These are phyloP conservation scores for Leptinotarsa peninsularis DNA, from an alignment of 2,888 invertebrate species.

Conservation along the genomic window DNA sequence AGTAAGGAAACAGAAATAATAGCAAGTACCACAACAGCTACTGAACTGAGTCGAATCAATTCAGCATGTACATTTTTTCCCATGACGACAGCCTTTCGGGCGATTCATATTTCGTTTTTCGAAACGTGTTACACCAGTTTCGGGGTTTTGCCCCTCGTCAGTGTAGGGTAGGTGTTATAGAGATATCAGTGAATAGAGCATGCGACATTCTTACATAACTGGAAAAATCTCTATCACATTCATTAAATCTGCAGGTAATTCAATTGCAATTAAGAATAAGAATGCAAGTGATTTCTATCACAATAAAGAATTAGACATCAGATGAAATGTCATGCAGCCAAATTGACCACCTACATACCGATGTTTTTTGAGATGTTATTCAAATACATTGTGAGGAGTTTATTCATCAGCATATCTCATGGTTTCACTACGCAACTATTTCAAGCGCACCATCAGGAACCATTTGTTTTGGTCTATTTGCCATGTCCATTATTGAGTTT, in stretches of 20 bases:
- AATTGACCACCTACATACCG: background rate
- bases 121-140: background rate
- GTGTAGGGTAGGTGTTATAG: background rate
- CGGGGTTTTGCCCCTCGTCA: background rate
- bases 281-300: background rate
- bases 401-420: background rate
- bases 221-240: background rate
- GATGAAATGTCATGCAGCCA: background rate
- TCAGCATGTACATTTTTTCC: too few relatives aligned
- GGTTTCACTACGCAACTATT: background rate
- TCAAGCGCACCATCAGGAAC: background rate
- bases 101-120: too few relatives aligned
- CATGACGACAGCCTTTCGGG: too few relatives aligned
- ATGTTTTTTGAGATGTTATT: background rate
- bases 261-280: background rate
- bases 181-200: conserved; percentile 2
- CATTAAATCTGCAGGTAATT: background rate
- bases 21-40: too few relatives aligned
- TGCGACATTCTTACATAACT: background rate
- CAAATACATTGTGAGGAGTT: background rate
- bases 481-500: background rate
- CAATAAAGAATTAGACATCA: background rate
- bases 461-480: background rate
- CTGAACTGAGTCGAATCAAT: too few relatives aligned
- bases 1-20: too few relatives aligned